Percentiles rank a stretch among this genome's conserved stretches.
phyloP scores from a whole-genome alignment of 1,140 invertebrate genomes.

The Bicyclus anynana region DNA sequence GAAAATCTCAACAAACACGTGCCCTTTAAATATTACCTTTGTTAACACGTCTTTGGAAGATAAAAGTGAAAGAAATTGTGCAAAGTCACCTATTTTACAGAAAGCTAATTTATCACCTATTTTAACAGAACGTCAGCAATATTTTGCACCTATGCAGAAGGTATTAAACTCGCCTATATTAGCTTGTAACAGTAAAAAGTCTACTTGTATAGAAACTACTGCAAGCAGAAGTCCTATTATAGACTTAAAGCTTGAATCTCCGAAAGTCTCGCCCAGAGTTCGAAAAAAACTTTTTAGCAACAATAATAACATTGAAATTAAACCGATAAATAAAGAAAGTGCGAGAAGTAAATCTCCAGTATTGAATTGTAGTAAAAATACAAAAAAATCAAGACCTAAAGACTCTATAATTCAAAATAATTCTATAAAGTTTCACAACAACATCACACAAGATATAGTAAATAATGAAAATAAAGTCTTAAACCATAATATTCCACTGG shows the following conservation, averaged over 20 bases:
- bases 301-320: slow-evolving; percentile 5
- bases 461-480: no score
- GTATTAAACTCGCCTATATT: slow-evolving; percentile 3
- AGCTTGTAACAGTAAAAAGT: neutral
- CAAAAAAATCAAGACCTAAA: neutral
- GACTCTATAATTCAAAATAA: neutral
- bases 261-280: slow-evolving; percentile 32
- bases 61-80: slow-evolving; percentile 9
- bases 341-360: slow-evolving; percentile 22
- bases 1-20: slow-evolving; percentile 39
- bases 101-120: slow-evolving; percentile 27
- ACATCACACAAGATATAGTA: no score
- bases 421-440: neutral
- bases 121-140: slow-evolving; percentile 7
- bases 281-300: slow-evolving; percentile 45
- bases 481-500: no score
- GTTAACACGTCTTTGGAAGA: neutral
- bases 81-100: slow-evolving; percentile 20
- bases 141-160: neutral
- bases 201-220: neutral
- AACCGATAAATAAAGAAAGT: neutral
- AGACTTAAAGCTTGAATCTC: slow-evolving; percentile 18
- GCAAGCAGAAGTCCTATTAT: slow-evolving; percentile 29
- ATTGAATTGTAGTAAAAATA: slow-evolving; percentile 1
- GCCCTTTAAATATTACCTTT: slow-evolving; percentile 49